Evolutionary conservation across 1,140 invertebrate genomes (phyloP), one percentile per base, ranked within the genome.

Genomic region (Doryteuthis pealeii): DNA sequence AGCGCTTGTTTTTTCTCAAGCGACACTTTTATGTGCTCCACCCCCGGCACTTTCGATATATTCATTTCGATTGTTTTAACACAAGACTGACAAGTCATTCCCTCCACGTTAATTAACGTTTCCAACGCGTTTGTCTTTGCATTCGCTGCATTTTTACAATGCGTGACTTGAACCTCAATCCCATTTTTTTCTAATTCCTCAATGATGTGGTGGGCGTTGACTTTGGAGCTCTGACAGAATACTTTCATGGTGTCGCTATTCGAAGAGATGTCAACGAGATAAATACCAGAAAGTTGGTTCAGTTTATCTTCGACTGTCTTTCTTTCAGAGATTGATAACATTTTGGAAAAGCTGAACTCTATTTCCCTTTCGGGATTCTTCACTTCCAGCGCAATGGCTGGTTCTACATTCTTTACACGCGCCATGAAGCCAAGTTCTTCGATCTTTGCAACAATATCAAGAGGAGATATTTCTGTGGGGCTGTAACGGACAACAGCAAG

Each of bases 61-160:
- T 80, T 82, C 15, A 77, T 68, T 79, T 89, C 87, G 72, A 89
- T 89, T 49, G 83, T 88, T 18, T 79, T 78, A 2, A 89, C 89
- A 78, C 88, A 89, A 14, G 87, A 88, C 75, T 87, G 81, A 78
- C 88, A 89, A 0, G 87, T 89, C 88, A 89, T 89, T 12, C 88
- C 88, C 43, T 83, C 77, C 1, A 86, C 78, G 31, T 74, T 70
- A 54, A 86, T 66, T 71, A 74, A 22, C 77, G 73, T 28, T 74
- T 78, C 22, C 75, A 32, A 22, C 78, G 45, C 40, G 75, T 77
- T 4, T 73, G 72, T 54, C 67, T 75, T 35, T 71, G 70, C n/a
- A 43, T 65, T 10, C 70, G 6, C 22, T 28, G 6, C 6, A 40
- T 40, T 45, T 49, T 71, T 71, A 40, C 4, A 40, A 40, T 40